Evolutionary conservation across 2,888 invertebrate genomes (phyloP).

Genomic region (Malthinus flaveolus): DNA sequence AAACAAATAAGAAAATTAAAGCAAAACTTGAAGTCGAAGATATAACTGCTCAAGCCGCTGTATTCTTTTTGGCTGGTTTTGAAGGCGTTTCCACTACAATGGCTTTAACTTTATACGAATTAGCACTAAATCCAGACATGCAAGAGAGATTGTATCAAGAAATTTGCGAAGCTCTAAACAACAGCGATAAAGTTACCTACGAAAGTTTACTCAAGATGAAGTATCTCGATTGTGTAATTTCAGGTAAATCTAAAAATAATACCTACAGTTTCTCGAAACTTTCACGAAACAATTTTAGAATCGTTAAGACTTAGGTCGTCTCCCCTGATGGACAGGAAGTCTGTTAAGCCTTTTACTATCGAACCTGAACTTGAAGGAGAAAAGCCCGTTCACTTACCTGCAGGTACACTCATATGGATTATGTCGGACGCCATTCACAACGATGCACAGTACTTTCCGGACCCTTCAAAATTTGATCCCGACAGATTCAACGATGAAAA

Average conservation of each 20-base stretch:
- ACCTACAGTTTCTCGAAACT: too few relatives aligned
- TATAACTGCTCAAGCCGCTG: constrained; percentile 60
- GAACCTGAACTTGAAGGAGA: constrained; percentile 31
- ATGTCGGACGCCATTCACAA: constrained; percentile 40
- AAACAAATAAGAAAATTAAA: not conserved
- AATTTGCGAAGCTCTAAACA: constrained; percentile 51
- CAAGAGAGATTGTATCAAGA: constrained; percentile 61
- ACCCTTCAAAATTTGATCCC: constrained; percentile 47
- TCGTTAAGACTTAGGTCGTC: constrained; percentile 42
- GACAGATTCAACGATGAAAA: constrained; percentile 58
- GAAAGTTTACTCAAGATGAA: constrained; percentile 50
- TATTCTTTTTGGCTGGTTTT: constrained; percentile 60
- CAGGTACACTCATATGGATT: constrained; percentile 32
- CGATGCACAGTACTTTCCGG: constrained; percentile 41
- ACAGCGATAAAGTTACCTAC: constrained; percentile 52
- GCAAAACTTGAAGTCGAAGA: constrained; percentile 49
- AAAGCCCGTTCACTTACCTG: constrained; percentile 26
- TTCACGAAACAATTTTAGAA: constrained; percentile 29
- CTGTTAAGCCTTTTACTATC: constrained; percentile 36
- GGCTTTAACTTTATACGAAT: constrained; percentile 60
- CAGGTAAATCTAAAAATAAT: constrained; percentile 47
- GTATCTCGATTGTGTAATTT: constrained; percentile 62
- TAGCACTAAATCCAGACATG: constrained; percentile 62
- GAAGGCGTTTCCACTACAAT: constrained; percentile 56
- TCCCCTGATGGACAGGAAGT: constrained; percentile 33